Evolutionary conservation across 2,888 invertebrate genomes (phyloP), one percentile per base, ranked within the genome.

Genomic region (Troides oblongomaculatus): DNA sequence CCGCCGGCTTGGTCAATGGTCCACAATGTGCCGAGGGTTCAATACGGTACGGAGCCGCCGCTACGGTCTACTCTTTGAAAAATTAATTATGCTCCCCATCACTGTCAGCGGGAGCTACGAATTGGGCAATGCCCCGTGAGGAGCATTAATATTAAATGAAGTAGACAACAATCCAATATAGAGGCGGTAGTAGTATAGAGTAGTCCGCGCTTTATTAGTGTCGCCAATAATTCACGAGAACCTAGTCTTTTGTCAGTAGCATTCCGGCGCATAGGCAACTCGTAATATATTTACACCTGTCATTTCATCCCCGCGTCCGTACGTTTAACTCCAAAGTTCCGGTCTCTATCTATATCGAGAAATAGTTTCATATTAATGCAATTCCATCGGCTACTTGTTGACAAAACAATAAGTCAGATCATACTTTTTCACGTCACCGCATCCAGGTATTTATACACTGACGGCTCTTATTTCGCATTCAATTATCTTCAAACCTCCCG

Each of bases 41-140:
- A 74, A 72, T 73, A 73, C 73, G 69, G 75, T 65, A 71, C 66
- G 71, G 67, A 67, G 64, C 68, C 66, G 67, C 67, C 68, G 69
- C 67, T 50, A 58, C 58, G 70, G 67, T 71, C 53, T 73, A 74
- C 69, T 73, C 78, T 74, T 72, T 82, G 72, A 82, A 83, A 84
- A 83, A 83, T 83, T 84, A 81, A 86, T 83, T 82, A 83, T 76
- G 78, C 78, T 74, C 71, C 69, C 71, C 71, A 60, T 43, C 62
- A 64, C 72, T 72, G 74, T 64, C 73, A 73, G 57, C 63, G 72
- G 72, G 68, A 74, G 71, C 71, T 74, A 65, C 68, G 66, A 64
- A 71, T 66, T 66, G 66, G 68, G 58, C 64, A 39, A 60, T 69
- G 68, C 56, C 71, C 64, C 68, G 71, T 61, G 73, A 73, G 70